phyloP scores from a whole-genome alignment of 2,113 vertebrate genomes.

The Pavo muticus region DNA sequence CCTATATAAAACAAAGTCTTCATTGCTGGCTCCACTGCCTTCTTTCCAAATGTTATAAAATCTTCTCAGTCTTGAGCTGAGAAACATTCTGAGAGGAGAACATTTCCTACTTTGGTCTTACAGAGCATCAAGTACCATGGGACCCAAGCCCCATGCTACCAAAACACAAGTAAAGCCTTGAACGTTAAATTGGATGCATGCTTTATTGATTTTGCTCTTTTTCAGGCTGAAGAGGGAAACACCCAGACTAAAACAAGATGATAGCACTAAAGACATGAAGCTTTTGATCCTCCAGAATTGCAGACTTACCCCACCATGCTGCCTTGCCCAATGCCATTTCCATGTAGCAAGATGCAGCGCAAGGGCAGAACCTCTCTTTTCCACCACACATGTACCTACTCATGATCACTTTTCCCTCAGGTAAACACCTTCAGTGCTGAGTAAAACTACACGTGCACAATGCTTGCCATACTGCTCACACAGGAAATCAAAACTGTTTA shows the following conservation, averaged over 20 bases:
- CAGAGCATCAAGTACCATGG: background rate
- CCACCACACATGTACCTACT: accelerated
- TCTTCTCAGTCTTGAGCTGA: background rate
- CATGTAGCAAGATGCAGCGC: accelerated
- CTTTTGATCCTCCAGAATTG: background rate
- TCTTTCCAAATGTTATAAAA: constrained; percentile 22
- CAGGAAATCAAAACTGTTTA: constrained; percentile 65
- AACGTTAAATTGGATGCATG: background rate
- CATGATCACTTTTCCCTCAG: background rate
- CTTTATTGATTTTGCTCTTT: background rate
- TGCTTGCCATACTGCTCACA: constrained; percentile 46
- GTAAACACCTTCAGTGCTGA: background rate
- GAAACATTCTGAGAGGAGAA: background rate
- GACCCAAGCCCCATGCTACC: accelerated
- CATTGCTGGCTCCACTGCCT: background rate
- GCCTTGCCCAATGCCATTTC: accelerated
- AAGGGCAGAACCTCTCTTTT: background rate
- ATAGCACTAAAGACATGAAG: background rate
- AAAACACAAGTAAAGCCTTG: background rate
- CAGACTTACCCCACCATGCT: accelerated
- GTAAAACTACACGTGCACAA: background rate
- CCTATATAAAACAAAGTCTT: background rate
- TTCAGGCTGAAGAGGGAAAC: background rate
- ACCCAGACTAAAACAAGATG: background rate
- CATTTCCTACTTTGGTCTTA: constrained; percentile 49